Conservation (phyloP, 2,888 invertebrate genomes). For the Rhagonycha lutea region DNA sequence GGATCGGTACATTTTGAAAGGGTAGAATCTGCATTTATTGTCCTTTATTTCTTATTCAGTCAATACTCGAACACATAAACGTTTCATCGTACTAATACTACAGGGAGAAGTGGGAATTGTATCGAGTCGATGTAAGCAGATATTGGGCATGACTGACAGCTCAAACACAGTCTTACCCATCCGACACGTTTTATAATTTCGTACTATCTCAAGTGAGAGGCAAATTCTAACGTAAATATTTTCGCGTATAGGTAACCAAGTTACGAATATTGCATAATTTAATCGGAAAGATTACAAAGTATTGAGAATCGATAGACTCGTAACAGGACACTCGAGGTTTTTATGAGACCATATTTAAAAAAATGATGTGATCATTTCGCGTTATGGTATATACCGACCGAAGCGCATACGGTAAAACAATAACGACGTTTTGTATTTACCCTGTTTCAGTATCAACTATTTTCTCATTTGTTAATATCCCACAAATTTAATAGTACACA, state of each 20-base stretch:
- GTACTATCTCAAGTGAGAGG: not conserved
- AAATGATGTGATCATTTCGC: not conserved
- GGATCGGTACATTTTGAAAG: not conserved
- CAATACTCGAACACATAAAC: not conserved
- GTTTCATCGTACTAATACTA: not conserved
- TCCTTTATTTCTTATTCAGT: not conserved
- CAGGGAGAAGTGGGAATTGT: not conserved
- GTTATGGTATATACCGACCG: not conserved
- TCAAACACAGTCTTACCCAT: not conserved
- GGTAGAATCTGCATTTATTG: not conserved
- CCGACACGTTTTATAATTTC: not conserved
- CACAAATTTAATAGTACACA: not conserved
- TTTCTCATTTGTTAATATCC: not conserved
- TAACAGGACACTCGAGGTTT: slow-evolving; percentile 1
- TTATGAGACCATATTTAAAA: slow-evolving; percentile 1
- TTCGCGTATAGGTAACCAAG: not conserved
- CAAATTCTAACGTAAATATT: not conserved
- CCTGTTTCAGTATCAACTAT: not conserved
- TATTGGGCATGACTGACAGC: not conserved
- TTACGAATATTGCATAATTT: not conserved
- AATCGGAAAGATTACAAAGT: not conserved
- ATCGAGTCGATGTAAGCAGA: not conserved
- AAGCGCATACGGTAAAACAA: not conserved
- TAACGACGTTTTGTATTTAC: not conserved
- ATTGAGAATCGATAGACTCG: not conserved